phyloP scores from a whole-genome alignment of 2,113 vertebrate species.

The Petrocephalus microphthalmus region DNA sequence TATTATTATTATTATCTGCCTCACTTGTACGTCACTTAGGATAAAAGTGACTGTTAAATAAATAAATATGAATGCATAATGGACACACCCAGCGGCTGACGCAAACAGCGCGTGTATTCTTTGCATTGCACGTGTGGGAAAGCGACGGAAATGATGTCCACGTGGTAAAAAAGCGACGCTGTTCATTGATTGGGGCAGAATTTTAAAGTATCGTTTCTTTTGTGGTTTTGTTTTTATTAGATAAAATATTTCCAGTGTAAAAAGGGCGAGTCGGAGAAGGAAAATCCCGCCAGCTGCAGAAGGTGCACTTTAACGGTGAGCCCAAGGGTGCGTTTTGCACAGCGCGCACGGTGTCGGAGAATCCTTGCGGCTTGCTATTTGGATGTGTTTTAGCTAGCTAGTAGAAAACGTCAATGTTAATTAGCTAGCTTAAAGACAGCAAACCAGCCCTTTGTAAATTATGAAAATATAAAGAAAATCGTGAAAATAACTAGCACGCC shows the following conservation, averaged over 20 bases:
- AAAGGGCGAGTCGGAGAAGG: not conserved
- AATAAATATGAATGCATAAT: not conserved
- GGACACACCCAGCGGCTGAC: not conserved
- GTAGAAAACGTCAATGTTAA: constrained; percentile 31
- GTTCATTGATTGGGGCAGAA: constrained; percentile 60
- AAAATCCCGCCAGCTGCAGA: constrained; percentile 25
- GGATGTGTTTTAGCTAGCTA: constrained; percentile 22
- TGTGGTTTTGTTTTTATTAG: constrained; percentile 23
- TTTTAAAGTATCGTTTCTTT: constrained; percentile 43
- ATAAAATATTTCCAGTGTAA: constrained; percentile 12
- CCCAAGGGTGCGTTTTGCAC: not conserved
- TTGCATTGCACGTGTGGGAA: not conserved
- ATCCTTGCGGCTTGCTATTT: not conserved
- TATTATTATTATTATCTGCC: not conserved
- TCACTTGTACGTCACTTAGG: not conserved
- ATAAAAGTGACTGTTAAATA: not conserved
- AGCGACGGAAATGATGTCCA: constrained; percentile 30
- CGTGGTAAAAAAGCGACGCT: constrained; percentile 42
- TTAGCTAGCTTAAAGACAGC: constrained; percentile 27
- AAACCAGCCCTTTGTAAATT: not conserved
- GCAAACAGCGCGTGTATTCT: not conserved
- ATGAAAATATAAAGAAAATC: not conserved
- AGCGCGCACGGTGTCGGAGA: not conserved
- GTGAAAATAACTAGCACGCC: not conserved
- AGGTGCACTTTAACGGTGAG: constrained; percentile 56